Base-by-base conservation (phyloP, 2,113 vertebrate genomes). In the Otocyon megalotis region DNA sequence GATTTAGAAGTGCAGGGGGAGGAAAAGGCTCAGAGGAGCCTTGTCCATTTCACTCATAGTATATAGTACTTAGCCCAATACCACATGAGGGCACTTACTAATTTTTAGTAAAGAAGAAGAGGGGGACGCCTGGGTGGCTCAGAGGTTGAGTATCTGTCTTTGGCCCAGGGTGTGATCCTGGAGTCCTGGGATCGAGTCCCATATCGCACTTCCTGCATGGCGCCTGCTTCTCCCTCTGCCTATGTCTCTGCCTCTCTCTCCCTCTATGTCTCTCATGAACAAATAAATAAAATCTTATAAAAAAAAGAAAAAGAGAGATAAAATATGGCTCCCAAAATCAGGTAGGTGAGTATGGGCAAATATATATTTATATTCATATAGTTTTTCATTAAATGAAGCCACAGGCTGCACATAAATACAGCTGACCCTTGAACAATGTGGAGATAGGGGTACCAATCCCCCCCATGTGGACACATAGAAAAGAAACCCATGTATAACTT, bases 351-450 rank as follows among this genome's bases (percentile, higher is more conserved):
- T 85, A 81, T 20, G 15, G 63, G 37, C 28, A 90, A 56, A 80
- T 53, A 43, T 3, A 32, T 17, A 90, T 43, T 90, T 35, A 67
- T 7, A 74, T 26, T 8, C 43, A 67, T 28, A n/a, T 24, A 63
- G 1, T 80, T 67, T 79, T 85, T 74, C 43, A 90, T 94, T 93
- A 80, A 62, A 84, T 89, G 96, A 93, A 92, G 5, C n/a, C 26
- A 65, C 17, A 81, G n/a, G 19, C 5, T 28, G 35, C 54, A 80
- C 15, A 26, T 87, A 79, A 83, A 53, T 54, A 54, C 50, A 76
- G 43, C 43, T 76, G 43, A 28, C 43, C 24, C 72, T 76, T 28
- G 24, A 76, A 28, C 43, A 28, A 76, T 13, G 14, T 28, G 72
- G 43, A 13, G 24, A 14, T 48, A 50, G 26, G 43, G 14, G 24